A percentile compares a stretch with the other conserved stretches of the same genome.
Evolutionary conservation across 2,888 invertebrate species (phyloP).

Genomic region (Sialis fuliginosa): DNA sequence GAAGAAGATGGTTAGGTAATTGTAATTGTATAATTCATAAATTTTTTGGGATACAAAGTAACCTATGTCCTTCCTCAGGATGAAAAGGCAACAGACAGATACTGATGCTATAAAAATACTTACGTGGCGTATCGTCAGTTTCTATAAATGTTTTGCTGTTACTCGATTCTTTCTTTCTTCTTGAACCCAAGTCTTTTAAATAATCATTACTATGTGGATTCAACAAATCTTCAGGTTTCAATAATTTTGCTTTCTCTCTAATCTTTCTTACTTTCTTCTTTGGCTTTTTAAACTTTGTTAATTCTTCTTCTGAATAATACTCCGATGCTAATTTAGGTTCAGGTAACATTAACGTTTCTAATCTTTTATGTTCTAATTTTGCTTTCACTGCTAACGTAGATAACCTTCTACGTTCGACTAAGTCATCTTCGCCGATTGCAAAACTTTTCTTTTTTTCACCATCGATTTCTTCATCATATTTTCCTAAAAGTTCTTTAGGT

Average conservation of each 20-base stretch:
- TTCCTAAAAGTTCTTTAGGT: constrained; percentile 55
- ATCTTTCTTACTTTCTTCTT: constrained; percentile 62
- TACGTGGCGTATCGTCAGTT: constrained; percentile 47
- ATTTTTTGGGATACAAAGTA: too few species aligned
- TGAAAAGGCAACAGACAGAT: too few species aligned
- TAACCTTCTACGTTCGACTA: constrained; percentile 32
- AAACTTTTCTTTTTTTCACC: constrained; percentile 54
- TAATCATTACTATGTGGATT: background rate
- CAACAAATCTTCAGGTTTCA: constrained; percentile 55
- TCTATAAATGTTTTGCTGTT: constrained; percentile 24
- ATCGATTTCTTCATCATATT: constrained; percentile 90
- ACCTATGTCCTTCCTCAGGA: too few species aligned
- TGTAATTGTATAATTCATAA: too few species aligned
- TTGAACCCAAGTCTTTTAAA: constrained; percentile 4
- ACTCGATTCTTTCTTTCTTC: constrained; percentile 24
- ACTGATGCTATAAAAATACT: too few species aligned
- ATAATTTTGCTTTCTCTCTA: constrained; percentile 34
- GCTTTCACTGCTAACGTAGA: constrained; percentile 31
- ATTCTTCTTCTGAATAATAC: constrained; percentile 71
- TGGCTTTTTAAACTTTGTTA: constrained; percentile 77
- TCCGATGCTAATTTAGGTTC: constrained; percentile 64
- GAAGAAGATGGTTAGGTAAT: too few species aligned
- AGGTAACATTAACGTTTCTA: constrained; percentile 56
- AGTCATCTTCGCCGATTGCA: constrained; percentile 50
- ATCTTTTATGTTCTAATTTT: constrained; percentile 42